These are phyloP conservation scores for Choristoneura rosaceana DNA, from an alignment of 2,888 invertebrate species.

Conservation along the genomic window DNA sequence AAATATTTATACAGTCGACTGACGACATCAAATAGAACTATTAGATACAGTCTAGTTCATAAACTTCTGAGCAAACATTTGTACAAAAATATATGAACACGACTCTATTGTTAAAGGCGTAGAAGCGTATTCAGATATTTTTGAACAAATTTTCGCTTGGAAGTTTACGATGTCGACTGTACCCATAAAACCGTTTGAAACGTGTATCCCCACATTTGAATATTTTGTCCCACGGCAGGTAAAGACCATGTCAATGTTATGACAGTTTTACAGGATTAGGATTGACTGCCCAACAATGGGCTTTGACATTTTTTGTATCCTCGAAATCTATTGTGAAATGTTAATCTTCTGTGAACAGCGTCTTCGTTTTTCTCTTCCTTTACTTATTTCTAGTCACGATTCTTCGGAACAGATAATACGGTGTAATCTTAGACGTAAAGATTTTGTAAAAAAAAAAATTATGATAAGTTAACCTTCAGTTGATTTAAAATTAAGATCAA, in stretches of 20 bases:
- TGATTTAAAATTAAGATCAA: too few relatives aligned
- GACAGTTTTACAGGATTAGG: conserved; percentile 59
- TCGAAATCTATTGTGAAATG: conserved; percentile 34
- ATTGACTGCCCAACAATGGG: conserved; percentile 54
- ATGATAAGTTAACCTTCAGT: too few relatives aligned
- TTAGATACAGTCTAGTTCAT: too few relatives aligned
- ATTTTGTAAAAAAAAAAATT: not conserved
- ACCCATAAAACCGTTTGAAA: not conserved
- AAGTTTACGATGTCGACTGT: not conserved
- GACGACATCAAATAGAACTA: too few relatives aligned
- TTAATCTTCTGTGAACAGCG: conserved; percentile 35
- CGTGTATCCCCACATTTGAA: conserved; percentile 19
- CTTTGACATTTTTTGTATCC: conserved; percentile 53
- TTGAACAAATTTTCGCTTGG: too few relatives aligned
- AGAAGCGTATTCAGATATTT: too few relatives aligned
- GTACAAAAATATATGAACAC: too few relatives aligned
- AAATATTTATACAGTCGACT: too few relatives aligned
- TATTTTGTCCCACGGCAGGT: conserved; percentile 30
- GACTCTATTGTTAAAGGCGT: too few relatives aligned
- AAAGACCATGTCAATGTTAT: conserved; percentile 58
- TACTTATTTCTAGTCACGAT: conserved; percentile 14
- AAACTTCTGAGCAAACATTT: too few relatives aligned
- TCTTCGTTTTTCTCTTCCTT: conserved; percentile 13
- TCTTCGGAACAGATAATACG: conserved; percentile 5
- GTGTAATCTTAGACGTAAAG: not conserved